Base-by-base conservation (phyloP, 2,113 vertebrate genomes). In the Acinonyx jubatus region DNA sequence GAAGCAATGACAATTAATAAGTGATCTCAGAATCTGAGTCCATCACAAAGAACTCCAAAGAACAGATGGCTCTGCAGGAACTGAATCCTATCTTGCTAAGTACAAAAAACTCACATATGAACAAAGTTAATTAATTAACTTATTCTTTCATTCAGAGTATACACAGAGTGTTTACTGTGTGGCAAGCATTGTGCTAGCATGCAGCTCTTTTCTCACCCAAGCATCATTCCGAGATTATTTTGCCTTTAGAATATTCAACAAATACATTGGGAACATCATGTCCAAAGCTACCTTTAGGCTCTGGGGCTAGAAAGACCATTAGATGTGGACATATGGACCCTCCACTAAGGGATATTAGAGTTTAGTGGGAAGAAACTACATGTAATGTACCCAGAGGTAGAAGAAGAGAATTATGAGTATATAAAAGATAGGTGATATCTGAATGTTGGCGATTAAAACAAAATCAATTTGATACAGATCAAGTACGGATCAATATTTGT, bases 1-100 rank as follows among this genome's bases (percentile, higher is more conserved):
- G 95, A 89, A 90, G 71, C 25, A 68, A 29, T 79, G 85, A 65
- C 83, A 96, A 79, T 61, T 92, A 96, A 76, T 36, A 63, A 79
- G 63, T 1, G 5, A 71, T 95, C 79, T 96, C 73, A 27, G 78
- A 74, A 79, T 83, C 52, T 15, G 71, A 94, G 93, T 73, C 68
- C 63, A 33, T 61, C 71, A 92, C 52, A 71, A 57, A 71, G 78
- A 50, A 29, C 63, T 96, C 80, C 36, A 36, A 91, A 81, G 96
- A 95, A 91, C 66, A 92, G 74, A 96, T 92, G 84, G 78, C 18
- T 95, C 3, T 1, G 61, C 18, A 92, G 84, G 79, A 91, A 68
- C 45, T 7, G 52, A 80, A 27, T 80, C 74, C 29, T 85, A 12
- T 87, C 89, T 88, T 81, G 61, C 88, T 82, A 73, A 95, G 38